These are phyloP conservation scores for Caenorhabditis tropicalis DNA, from an alignment of 1,140 invertebrate species.

Conservation along the genomic window DNA sequence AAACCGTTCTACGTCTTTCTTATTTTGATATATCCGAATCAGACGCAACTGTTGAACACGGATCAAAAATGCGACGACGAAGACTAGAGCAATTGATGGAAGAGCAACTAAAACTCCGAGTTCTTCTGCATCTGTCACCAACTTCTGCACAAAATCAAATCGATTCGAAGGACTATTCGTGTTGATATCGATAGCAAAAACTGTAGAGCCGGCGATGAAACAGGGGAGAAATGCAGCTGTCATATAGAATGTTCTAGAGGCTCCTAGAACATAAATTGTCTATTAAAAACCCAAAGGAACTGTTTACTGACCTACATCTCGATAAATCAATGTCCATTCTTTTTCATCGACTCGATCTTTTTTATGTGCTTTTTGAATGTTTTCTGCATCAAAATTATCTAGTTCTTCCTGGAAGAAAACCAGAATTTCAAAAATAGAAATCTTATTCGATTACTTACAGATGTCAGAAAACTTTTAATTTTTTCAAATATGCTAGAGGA, in stretches of 20 bases:
- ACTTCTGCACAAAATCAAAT: background rate
- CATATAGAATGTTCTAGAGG: constrained; percentile 24
- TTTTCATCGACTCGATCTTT: background rate
- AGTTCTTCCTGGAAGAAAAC: constrained; percentile 7
- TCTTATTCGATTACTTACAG: background rate
- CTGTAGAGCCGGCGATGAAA: background rate
- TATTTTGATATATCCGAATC: constrained; percentile 48
- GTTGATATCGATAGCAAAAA: background rate
- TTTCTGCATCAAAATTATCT: constrained; percentile 41
- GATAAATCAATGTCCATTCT: constrained; percentile 39
- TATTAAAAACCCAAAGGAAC: background rate
- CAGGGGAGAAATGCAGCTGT: background rate
- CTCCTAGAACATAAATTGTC: background rate
- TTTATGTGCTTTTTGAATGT: constrained; percentile 27
- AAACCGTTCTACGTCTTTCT: background rate
- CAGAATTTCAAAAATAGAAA: background rate
- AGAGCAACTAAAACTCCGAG: constrained; percentile 14
- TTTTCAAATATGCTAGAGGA: constrained; percentile 4
- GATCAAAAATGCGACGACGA: background rate
- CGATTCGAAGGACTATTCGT: background rate
- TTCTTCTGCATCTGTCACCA: constrained; percentile 31
- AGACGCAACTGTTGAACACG: constrained; percentile 25
- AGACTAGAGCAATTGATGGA: background rate
- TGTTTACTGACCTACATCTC: constrained; percentile 24
- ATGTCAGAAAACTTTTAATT: constrained; percentile 11